Conservation (phyloP, 2,888 invertebrate species). For the Ennomos quercinarius region DNA sequence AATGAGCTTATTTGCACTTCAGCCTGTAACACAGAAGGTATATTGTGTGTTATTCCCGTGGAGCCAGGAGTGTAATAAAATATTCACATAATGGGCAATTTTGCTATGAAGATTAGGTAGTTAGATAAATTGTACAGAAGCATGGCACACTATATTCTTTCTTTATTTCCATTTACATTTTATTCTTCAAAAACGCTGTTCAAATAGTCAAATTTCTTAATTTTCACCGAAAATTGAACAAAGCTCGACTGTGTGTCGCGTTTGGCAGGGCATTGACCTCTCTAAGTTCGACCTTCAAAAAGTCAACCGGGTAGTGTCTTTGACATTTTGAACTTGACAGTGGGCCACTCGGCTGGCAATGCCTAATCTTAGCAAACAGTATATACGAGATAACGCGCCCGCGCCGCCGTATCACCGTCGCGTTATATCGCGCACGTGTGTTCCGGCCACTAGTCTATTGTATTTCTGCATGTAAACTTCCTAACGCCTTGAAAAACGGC, state of each 20-base stretch:
- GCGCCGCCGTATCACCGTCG: conserved; percentile 36
- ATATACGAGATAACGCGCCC: conserved; percentile 56
- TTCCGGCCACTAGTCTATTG: conserved; percentile 42
- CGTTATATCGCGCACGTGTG: conserved; percentile 53
- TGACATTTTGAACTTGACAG: conserved; percentile 83
- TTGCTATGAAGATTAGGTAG: neutral
- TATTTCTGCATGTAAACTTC: conserved; percentile 28
- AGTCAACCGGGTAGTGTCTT: conserved; percentile 52
- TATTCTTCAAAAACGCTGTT: no score
- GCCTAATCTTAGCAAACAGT: conserved; percentile 71
- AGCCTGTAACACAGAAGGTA: conserved; percentile 25
- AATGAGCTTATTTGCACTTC: conserved; percentile 34
- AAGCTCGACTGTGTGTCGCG: neutral
- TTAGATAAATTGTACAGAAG: conserved; percentile 1
- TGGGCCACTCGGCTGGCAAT: conserved; percentile 58
- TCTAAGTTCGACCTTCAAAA: conserved; percentile 49
- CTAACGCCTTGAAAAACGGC: conserved; percentile 17
- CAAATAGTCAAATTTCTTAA: no score
- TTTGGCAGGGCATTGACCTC: conserved; percentile 33
- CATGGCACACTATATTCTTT: conserved; percentile 2
- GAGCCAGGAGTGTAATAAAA: conserved; percentile 16
- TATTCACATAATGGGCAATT: conserved; percentile 19
- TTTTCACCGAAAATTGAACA: no score
- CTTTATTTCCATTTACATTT: no score
- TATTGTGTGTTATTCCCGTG: conserved; percentile 13